A percentile compares a stretch with the other conserved stretches of the same genome.
Evolutionary conservation across 2,113 vertebrate genomes (phyloP).

Genomic region (Haliaeetus leucogaster): DNA sequence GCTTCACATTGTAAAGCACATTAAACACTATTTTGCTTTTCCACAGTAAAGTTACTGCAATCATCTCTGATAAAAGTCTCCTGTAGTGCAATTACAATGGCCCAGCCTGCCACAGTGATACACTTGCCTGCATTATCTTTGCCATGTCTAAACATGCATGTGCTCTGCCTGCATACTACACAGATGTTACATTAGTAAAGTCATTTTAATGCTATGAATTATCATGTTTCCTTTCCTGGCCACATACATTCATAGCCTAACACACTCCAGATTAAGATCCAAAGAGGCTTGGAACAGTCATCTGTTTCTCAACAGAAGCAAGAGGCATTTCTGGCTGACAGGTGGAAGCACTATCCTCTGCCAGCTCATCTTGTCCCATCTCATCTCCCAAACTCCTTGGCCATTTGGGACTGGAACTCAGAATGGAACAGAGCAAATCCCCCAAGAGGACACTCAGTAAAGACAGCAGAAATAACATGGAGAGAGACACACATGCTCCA

Average conservation of each 20-base stretch:
- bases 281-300: background rate
- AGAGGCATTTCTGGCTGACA: background rate
- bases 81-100: fast-evolving
- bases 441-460: no score
- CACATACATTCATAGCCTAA: background rate
- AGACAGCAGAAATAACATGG: background rate
- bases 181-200: background rate
- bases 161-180: background rate
- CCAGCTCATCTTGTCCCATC: background rate
- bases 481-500: background rate
- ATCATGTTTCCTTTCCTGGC: background rate
- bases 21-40: background rate
- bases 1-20: background rate
- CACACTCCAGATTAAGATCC: background rate
- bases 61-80: background rate
- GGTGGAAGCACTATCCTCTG: background rate
- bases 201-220: background rate
- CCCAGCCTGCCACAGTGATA: background rate
- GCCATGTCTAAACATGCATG: fast-evolving
- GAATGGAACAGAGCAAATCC: background rate
- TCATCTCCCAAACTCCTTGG: background rate
- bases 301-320: background rate
- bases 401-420: background rate
- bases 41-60: background rate
- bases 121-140: background rate